Evolutionary conservation across 2,888 invertebrate species (phyloP), one percentile per base, ranked within the genome.

Genomic region (Conus canariensis): DNA sequence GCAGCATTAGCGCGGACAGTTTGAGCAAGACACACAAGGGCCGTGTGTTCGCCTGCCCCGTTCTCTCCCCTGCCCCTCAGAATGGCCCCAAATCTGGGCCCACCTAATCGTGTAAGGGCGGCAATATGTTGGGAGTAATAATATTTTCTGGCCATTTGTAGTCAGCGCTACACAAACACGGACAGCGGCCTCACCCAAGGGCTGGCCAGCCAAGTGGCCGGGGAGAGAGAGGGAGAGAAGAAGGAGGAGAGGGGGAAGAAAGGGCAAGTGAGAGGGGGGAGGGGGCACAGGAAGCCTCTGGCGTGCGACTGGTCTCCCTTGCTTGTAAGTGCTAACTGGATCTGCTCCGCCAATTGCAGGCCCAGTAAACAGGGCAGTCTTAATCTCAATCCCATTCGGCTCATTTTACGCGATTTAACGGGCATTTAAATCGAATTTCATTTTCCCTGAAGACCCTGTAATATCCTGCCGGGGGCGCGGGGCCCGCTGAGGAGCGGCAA

Each of bases 291-390:
- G 90, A 91, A 91, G 87, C 88, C 90, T 93, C 82, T 95, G 93
- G 83, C 94, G 94, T 86, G 94, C 93, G 60, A 91, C 86, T 14
- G 93, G 92, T 80, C 95, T 94, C 88, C 93, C 93, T 67, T 95
- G 90, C 91, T 92, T 93, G 85, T 90, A 87, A 88, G 90, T 89
- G 88, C 89, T 92, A 92, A 92, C 90, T 91, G 89, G 91, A 92
- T 92, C 91, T 91, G 91, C 83, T 88, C 88, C 91, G 92, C 91
- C 92, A 92, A 92, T 92, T 92, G 91, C 91, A 90, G 83, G 90
- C 90, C 92, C 91, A 91, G 92, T 92, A 92, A 92, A 92, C 92
- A 92, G 92, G 92, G 90, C 91, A 90, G 88, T 90, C 91, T 91
- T 91, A 92, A 92, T 92, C 92, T 92, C 92, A 92, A 92, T 92